These are phyloP conservation scores for Anthrax anthrax DNA, from an alignment of 2,888 invertebrate species.

Conservation along the genomic window DNA sequence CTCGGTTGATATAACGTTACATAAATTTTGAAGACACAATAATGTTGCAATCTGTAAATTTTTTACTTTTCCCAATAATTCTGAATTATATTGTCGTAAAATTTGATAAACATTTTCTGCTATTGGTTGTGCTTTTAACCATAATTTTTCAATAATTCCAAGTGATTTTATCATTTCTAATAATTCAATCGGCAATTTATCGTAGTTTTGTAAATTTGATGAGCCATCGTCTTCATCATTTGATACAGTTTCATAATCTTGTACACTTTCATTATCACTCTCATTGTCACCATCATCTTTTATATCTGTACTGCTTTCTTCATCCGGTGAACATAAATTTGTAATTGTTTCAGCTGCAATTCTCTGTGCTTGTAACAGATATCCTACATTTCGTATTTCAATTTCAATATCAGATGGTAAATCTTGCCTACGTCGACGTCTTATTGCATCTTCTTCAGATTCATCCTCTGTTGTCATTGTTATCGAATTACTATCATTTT, in stretches of 20 bases:
- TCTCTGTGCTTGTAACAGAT: conserved; percentile 51
- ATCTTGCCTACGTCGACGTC: conserved; percentile 21
- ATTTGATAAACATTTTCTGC: conserved; percentile 41
- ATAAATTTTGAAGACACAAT: conserved; percentile 54
- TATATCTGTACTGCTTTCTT: conserved; percentile 40
- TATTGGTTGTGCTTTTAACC: conserved; percentile 28
- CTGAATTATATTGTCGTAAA: neutral
- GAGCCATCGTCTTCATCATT: conserved; percentile 14
- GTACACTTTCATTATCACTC: conserved; percentile 29
- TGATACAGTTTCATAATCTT: conserved; percentile 24
- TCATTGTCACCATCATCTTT: conserved; percentile 27
- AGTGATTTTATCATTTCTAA: conserved; percentile 45
- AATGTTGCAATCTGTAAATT: conserved; percentile 49
- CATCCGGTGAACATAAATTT: conserved; percentile 46
- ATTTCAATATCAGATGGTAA: conserved; percentile 33
- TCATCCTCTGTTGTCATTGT: conserved; percentile 15
- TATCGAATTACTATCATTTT: neutral
- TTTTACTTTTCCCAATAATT: conserved; percentile 28
- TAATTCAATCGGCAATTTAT: conserved; percentile 42
- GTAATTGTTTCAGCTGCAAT: conserved; percentile 55
- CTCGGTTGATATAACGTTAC: conserved; percentile 44
- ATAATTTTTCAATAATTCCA: conserved; percentile 40
- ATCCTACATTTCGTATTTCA: conserved; percentile 37
- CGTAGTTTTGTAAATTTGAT: conserved; percentile 26
- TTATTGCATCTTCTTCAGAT: conserved; percentile 20